Evolutionary conservation across 2,797 vertebrate genomes (phyloP).

Genomic region (Falco peregrinus): DNA sequence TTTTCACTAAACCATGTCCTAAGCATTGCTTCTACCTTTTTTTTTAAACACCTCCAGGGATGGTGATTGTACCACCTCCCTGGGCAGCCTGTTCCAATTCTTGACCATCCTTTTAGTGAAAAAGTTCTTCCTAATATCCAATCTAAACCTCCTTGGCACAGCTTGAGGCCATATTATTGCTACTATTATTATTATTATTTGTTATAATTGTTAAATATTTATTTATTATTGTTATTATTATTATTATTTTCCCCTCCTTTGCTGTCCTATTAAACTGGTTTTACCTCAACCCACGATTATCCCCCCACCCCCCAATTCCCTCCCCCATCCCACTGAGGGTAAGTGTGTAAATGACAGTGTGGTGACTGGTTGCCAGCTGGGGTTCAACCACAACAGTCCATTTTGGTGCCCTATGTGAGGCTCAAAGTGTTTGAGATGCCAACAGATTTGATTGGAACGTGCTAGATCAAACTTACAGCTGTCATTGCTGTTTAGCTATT

Average conservation of each 20-base stretch:
- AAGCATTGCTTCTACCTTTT: no score
- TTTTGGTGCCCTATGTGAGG: neutral
- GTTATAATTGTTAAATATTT: no score
- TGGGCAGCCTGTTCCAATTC: no score
- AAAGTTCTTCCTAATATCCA: no score
- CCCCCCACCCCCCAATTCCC: neutral
- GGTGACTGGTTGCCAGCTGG: neutral
- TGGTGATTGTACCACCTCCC: no score
- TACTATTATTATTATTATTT: no score
- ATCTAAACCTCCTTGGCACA: no score
- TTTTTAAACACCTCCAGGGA: no score
- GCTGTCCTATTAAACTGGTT: neutral
- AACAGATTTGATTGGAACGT: neutral
- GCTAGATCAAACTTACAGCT: neutral
- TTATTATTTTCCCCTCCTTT: neutral
- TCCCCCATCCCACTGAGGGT: neutral
- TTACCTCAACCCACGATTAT: neutral
- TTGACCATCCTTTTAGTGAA: no score
- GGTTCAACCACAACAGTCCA: accelerated
- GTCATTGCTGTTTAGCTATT: neutral
- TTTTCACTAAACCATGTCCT: no score
- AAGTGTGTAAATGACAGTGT: neutral
- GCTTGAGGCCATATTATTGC: no score
- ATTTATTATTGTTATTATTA: no score
- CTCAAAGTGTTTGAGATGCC: neutral